Evolutionary conservation across 2,113 vertebrate genomes (phyloP), one percentile per base, ranked within the genome.

Genomic region (Hepsetus odoe): DNA sequence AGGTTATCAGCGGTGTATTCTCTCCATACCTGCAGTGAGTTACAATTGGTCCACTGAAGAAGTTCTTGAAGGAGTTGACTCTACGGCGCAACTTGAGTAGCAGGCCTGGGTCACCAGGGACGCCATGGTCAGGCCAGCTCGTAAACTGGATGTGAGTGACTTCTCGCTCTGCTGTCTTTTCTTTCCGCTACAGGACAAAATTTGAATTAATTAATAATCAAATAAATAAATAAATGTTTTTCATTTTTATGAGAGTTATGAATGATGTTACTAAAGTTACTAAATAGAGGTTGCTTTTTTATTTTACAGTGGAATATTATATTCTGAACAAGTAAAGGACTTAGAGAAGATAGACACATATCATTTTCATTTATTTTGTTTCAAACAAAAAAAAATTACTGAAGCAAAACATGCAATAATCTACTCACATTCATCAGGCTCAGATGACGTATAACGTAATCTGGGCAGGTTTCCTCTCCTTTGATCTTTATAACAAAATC

Each of bases 41-140:
- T 14, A 99, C 92, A 0, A 99, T 93, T 0, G 98, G 97, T 1
- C 97, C 97, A 11, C 96, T 98, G 85, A 98, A 98, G 83, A 98
- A 92, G 84, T 98, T 98, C 85, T 96, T 98, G 88, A 99, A 96
- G 26, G 94, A 88, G 0, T 97, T 99, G 80, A 99, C 96, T 46
- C 97, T 92, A 26, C 95, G 90, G 3, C 97, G 91, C 20, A 99
- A 91, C 76, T 96, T 98, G 59, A 99, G 95, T 13, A 99, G 96
- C 53, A 98, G 94, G 75, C 97, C 94, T 0, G 98, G 91, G 28
- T 99, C 96, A 0, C 93, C 94, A 0, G 98, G 98, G 0, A 99
- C 96, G 0, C 98, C 98, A 0, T 99, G 98, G 82, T 99, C 98
- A 0, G 98, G 98, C 98, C 98, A 99, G 67, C 96, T 97, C 72